Evolutionary conservation across 2,113 vertebrate genomes (phyloP).

Genomic region (Callipepla californica): DNA sequence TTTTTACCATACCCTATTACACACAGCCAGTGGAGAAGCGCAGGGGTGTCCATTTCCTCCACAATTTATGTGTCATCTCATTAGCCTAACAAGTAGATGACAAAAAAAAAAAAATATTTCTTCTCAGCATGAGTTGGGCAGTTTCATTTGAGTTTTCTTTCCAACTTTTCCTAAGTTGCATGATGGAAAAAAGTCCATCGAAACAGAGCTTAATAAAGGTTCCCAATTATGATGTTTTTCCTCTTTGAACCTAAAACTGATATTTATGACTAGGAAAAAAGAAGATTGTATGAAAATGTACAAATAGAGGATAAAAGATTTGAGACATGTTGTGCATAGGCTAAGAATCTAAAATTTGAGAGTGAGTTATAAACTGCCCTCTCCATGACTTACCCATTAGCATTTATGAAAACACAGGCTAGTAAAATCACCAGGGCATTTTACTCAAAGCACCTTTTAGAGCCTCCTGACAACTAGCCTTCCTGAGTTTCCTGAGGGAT

Average conservation of each 20-base stretch:
- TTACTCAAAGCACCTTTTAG: background rate
- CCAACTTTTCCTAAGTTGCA: background rate
- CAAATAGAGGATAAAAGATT: background rate
- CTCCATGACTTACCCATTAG: slow-evolving; percentile 14
- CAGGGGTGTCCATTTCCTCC: background rate
- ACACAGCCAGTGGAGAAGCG: background rate
- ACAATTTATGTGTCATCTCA: background rate
- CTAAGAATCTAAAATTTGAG: slow-evolving; percentile 4
- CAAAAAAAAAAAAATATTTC: background rate
- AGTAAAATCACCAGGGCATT: background rate
- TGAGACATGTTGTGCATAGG: background rate
- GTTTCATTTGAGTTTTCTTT: background rate
- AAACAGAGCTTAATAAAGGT: background rate
- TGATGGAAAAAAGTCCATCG: background rate
- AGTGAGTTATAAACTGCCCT: background rate
- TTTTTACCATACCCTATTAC: background rate
- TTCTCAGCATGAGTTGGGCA: background rate
- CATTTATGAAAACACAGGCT: background rate
- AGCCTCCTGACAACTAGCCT: background rate
- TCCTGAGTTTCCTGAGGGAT: background rate
- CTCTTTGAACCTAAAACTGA: background rate
- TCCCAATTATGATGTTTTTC: background rate
- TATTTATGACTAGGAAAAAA: background rate
- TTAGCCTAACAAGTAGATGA: background rate
- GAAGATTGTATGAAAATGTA: background rate